phyloP scores from a whole-genome alignment of 2,113 vertebrate genomes.

The Sialia sialis region DNA sequence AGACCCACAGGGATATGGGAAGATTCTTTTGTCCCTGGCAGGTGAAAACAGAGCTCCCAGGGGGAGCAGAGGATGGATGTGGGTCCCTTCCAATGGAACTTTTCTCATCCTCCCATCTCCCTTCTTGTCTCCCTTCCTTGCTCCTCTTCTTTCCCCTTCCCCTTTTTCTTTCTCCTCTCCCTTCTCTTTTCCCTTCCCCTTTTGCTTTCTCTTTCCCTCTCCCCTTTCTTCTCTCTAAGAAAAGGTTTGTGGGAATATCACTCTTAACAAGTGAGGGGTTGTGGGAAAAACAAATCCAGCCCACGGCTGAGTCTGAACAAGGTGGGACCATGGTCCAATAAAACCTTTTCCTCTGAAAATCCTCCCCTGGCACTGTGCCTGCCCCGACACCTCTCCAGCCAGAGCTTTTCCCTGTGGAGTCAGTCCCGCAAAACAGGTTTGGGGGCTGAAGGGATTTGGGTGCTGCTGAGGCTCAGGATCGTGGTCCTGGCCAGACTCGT shows the following conservation, averaged over 20 bases:
- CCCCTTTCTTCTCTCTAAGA: no score
- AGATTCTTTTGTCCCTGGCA: neutral
- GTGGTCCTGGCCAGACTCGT: neutral
- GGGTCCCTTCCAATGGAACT: neutral
- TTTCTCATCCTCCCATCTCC: no score
- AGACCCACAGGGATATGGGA: neutral
- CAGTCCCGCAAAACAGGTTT: neutral
- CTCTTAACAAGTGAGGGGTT: neutral
- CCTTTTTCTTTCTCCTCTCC: no score
- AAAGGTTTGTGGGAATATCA: rapidly evolving
- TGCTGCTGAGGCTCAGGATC: neutral
- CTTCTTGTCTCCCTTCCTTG: neutral
- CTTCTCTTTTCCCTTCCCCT: neutral
- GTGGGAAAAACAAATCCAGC: neutral
- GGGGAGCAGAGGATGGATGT: neutral
- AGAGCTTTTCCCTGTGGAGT: neutral
- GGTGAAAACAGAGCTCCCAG: neutral
- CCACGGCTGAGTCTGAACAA: neutral
- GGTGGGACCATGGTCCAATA: neutral
- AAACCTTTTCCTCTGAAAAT: neutral
- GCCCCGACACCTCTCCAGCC: neutral
- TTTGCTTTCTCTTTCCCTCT: no score
- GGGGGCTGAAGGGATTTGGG: neutral
- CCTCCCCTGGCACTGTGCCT: neutral
- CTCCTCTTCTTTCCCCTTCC: no score